Base-by-base conservation (phyloP, 2,797 vertebrate species). In the Paguma larvata region DNA sequence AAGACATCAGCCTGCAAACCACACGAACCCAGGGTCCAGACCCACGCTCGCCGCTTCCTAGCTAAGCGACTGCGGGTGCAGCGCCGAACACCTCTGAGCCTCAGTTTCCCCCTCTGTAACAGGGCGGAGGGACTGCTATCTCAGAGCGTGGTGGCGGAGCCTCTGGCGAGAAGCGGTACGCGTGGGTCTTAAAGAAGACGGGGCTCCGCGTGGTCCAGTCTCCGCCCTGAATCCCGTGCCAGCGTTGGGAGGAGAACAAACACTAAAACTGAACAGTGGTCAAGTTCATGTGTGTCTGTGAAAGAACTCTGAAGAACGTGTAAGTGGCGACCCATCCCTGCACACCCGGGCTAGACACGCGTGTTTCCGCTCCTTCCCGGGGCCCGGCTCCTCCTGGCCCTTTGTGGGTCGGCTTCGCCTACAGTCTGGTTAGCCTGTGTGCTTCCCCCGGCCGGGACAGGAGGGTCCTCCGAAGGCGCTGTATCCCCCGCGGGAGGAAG, bases 291-390 rank as follows among this genome's bases (percentile, higher is more conserved):
- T 46, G n/a, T 59, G 63, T 72, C 34, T 27, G 30, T 72, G 30
- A 32, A 83, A 56, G 32, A 59, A 53, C 44, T 25, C 41, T 70
- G 46, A 38, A n/a, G 38, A 16, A n/a, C 41, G 5, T 12, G 2
- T 48, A 4, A 56, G 10, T 32, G 2, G 23, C 25, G 16, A 27
- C 34, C 21, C 25, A 1, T 25, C 41, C 30, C 41, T 21, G 19
- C 4, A 5, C 0, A 0, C 16, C 15, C 30, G 0, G 0, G 51
- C n/a, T 4, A 0, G 8, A 11, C 15, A 19, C 0, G 6, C 5
- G 2, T 8, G 7, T 21, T 51, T 41, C 67, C 11, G 14, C 68
- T 41, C 27, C n/a, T 84, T 25, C 25, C 5, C 0, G 0, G 10
- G 48, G 15, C 44, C 59, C 30, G 30, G 46, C 30, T 59, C 67